These are phyloP conservation scores for Ondatra zibethicus DNA, from an alignment of 2,113 vertebrate species.

Conservation along the genomic window DNA sequence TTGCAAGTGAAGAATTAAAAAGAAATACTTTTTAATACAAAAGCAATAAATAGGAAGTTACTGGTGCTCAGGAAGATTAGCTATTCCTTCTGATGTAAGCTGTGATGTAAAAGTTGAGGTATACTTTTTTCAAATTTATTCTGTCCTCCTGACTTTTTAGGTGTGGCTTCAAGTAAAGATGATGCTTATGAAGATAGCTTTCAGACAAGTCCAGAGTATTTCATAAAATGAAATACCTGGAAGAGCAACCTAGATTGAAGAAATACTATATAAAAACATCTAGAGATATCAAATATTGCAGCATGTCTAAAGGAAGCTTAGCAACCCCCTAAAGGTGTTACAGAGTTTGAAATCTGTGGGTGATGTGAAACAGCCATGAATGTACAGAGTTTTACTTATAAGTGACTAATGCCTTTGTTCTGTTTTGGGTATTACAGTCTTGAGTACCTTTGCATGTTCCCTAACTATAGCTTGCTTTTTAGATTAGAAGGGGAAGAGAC, in stretches of 20 bases:
- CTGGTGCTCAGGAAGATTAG: neutral
- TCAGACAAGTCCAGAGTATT: neutral
- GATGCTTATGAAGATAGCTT: neutral
- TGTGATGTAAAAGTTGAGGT: neutral
- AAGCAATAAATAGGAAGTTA: constrained; percentile 21
- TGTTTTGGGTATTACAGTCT: constrained; percentile 6
- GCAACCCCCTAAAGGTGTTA: neutral
- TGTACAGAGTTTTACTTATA: constrained; percentile 18
- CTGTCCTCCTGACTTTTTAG: neutral
- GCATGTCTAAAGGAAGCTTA: neutral
- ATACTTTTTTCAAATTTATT: neutral
- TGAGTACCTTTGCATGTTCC: neutral
- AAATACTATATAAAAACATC: neutral
- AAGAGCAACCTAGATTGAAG: neutral
- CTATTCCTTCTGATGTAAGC: neutral
- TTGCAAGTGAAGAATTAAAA: constrained; percentile 38
- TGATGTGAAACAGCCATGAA: neutral
- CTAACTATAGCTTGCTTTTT: neutral
- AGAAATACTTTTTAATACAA: constrained; percentile 19
- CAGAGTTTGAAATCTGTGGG: constrained; percentile 12
- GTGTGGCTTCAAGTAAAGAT: neutral
- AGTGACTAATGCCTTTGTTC: neutral
- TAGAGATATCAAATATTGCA: neutral
- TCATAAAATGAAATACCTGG: neutral
- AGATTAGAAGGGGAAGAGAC: constrained; percentile 40